A percentile compares a stretch with the other conserved stretches of the same genome.
phyloP scores from a whole-genome alignment of 1,140 invertebrate species.

The Heliothis subflexa region DNA sequence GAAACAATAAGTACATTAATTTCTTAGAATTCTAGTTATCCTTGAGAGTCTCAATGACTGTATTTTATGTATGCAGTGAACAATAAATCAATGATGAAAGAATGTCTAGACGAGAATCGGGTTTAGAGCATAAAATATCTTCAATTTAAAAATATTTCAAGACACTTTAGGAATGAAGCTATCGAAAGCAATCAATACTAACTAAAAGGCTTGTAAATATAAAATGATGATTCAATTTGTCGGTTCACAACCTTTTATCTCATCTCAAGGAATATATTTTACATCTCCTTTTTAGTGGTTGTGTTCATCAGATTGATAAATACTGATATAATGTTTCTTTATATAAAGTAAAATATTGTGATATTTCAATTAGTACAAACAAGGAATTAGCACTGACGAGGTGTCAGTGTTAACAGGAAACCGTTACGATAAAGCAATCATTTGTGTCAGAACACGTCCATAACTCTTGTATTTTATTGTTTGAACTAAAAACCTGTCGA shows the following conservation, averaged over 20 bases:
- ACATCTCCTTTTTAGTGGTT: not conserved
- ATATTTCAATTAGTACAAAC: slow-evolving; percentile 44
- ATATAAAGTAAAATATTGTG: slow-evolving; percentile 28
- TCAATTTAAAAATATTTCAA: slow-evolving; percentile 26
- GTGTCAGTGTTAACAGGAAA: slow-evolving; percentile 43
- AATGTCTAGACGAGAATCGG: slow-evolving; percentile 29
- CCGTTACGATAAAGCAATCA: slow-evolving; percentile 45
- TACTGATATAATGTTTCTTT: slow-evolving; percentile 8
- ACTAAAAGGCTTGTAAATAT: slow-evolving; percentile 27
- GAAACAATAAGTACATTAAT: slow-evolving; percentile 11
- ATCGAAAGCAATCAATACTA: slow-evolving; percentile 36
- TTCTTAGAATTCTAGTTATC: slow-evolving; percentile 19
- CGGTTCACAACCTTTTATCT: slow-evolving; percentile 20
- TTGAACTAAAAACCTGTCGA: slow-evolving; percentile 39
- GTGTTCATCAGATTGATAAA: slow-evolving; percentile 1
- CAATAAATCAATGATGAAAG: slow-evolving; percentile 33
- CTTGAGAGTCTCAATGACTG: slow-evolving; percentile 24
- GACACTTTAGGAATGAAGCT: slow-evolving; percentile 14
- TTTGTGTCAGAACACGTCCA: slow-evolving; percentile 39
- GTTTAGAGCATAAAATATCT: slow-evolving; percentile 13
- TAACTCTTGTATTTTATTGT: slow-evolving; percentile 52
- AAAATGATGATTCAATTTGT: slow-evolving; percentile 40
- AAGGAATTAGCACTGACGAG: slow-evolving; percentile 24
- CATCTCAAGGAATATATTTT: not conserved
- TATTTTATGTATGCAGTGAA: slow-evolving; percentile 6